These are phyloP conservation scores for Castor canadensis DNA, from an alignment of 2,113 vertebrate species.

Conservation along the genomic window DNA sequence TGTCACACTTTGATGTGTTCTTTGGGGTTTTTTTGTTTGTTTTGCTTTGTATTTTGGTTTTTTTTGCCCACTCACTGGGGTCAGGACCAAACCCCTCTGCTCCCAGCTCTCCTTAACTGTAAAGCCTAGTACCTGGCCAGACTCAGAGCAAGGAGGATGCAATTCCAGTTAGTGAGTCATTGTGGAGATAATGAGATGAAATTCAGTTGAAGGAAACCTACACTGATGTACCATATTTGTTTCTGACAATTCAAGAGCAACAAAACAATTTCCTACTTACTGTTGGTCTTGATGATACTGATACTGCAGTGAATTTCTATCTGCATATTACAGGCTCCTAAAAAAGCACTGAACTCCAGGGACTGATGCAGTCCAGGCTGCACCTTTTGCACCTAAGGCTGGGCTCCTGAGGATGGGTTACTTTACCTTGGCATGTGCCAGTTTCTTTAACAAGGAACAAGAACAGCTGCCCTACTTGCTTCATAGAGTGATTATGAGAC, in stretches of 20 bases:
- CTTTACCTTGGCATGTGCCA: conserved; percentile 22
- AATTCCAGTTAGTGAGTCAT: not conserved
- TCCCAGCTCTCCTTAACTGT: not conserved
- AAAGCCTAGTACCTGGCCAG: not conserved
- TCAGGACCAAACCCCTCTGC: not conserved
- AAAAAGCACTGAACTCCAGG: not conserved
- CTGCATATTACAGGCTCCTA: not conserved
- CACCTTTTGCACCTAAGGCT: not conserved
- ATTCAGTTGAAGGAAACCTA: conserved; percentile 4
- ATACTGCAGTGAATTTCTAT: not conserved
- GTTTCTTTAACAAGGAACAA: conserved; percentile 59
- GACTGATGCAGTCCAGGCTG: not conserved
- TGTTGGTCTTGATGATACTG: not conserved
- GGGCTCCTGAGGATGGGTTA: not conserved
- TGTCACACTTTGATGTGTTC: not conserved
- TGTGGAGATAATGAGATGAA: not conserved
- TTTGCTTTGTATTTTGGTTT: too few relatives aligned
- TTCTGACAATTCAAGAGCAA: conserved; percentile 44
- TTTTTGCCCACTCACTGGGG: not conserved
- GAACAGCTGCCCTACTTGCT: conserved; percentile 61
- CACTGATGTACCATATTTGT: not conserved
- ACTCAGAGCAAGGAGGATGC: not conserved
- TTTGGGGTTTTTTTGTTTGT: too few relatives aligned
- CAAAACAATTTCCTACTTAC: not conserved
- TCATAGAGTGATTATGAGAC: not conserved